Percentiles rank a stretch among this genome's conserved stretches.
Evolutionary conservation across 2,888 invertebrate genomes (phyloP).

Genomic region (Pristionchus mayeri): DNA sequence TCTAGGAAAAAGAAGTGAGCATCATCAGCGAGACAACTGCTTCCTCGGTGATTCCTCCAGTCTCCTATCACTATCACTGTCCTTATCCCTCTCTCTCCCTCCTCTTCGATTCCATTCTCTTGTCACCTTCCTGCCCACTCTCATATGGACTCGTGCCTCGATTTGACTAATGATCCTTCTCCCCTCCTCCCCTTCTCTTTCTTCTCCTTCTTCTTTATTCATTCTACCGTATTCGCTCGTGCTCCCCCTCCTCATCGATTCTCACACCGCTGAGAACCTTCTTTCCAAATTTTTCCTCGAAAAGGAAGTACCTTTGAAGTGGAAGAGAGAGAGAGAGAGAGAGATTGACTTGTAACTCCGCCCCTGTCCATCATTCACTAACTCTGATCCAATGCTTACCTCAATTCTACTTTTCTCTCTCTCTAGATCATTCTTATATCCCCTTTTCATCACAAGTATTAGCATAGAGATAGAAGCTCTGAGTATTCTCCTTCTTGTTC

Average conservation of each 20-base stretch:
- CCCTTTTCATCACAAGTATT: neutral
- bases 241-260: constrained; percentile 32
- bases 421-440: neutral
- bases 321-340: neutral
- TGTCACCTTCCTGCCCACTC: constrained; percentile 19
- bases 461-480: neutral
- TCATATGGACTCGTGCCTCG: constrained; percentile 36
- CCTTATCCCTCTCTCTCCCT: neutral
- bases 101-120: constrained; percentile 20
- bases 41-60: too few relatives aligned
- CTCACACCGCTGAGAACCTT: neutral
- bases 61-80: neutral
- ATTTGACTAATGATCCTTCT: constrained; percentile 29
- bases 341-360: too few relatives aligned
- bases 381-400: neutral
- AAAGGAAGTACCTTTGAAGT: constrained; percentile 29
- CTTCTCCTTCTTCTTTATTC: neutral
- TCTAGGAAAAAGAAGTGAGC: too few relatives aligned
- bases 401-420: neutral
- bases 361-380: neutral
- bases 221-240: constrained; percentile 40
- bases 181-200: constrained; percentile 9
- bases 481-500: neutral
- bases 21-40: too few relatives aligned
- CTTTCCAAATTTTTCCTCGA: neutral